Conservation (phyloP, 2,797 vertebrate species). For the Bovichtus diacanthus region DNA sequence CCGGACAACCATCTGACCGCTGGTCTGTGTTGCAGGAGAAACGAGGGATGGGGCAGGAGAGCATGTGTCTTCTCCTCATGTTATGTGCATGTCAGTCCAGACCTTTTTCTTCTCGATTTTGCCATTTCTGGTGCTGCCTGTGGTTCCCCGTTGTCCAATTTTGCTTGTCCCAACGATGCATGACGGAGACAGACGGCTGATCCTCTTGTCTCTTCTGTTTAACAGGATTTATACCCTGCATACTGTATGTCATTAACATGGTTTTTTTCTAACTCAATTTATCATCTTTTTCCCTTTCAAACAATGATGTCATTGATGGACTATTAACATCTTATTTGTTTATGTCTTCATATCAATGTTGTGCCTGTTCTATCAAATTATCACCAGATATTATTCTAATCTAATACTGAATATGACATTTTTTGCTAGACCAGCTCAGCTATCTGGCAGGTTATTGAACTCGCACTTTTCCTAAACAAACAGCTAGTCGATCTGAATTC, state of each 20-base stretch:
- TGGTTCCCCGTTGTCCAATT: constrained; percentile 51
- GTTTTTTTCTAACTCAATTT: constrained; percentile 44
- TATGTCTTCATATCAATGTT: constrained; percentile 9
- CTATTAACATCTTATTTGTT: constrained; percentile 14
- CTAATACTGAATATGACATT: background rate
- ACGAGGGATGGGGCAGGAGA: constrained; percentile 62
- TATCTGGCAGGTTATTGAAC: constrained; percentile 31
- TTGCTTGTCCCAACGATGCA: constrained; percentile 76
- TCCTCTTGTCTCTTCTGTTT: constrained; percentile 55
- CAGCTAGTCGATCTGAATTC: constrained; percentile 26
- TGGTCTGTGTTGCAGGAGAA: constrained; percentile 32
- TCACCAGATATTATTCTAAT: background rate
- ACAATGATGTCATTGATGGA: constrained; percentile 30
- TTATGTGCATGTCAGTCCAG: constrained; percentile 78
- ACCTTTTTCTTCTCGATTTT: constrained; percentile 48
- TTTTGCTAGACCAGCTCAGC: background rate
- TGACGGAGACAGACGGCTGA: constrained; percentile 63
- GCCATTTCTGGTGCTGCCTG: constrained; percentile 57
- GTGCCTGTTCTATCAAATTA: background rate
- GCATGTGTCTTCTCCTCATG: constrained; percentile 72
- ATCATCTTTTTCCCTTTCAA: constrained; percentile 65
- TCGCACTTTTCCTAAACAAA: constrained; percentile 36
- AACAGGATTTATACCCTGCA: constrained; percentile 56
- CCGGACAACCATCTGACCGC: constrained; percentile 26
- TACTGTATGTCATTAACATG: constrained; percentile 49